Base-by-base conservation (phyloP, 1,140 invertebrate species). In the Tetramorium alpestre region DNA sequence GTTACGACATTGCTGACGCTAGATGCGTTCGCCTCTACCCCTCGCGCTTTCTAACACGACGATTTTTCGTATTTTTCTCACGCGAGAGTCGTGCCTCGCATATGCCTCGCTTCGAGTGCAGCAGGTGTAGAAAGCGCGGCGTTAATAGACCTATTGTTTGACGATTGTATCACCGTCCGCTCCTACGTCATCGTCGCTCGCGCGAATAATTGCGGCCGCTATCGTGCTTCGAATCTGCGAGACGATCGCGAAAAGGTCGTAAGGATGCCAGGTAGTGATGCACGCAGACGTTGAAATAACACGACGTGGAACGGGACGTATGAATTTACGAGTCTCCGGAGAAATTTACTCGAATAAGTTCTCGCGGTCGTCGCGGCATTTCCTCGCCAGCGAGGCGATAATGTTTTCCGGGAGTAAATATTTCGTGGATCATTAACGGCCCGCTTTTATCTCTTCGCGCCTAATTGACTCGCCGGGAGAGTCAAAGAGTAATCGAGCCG, bases 141-240 rank as follows among this genome's bases (percentile, higher is more conserved):
- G 6, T 67, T 54, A 25, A 67, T 54, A 8, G 75, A 62, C 13
- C 33, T 18, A 69, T 69, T 80, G 62, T 80, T 67, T 38, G 38
- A n/a, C 18, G 47, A 54, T 80, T 25, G 18, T 54, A 25, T 69
- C 47, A 56, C 25, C 5, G 16, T 78, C 13, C 7, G 11, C 13
- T 38, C 11, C 47, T 28, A 28, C 38, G 13, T 47, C 60, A 18
- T 33, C 41, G 75, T 28, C 22, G 56, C 41, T 76, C 56, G 22
- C 38, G n/a, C 49, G n/a, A 6, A 8, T 67, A 80, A 80, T 70
- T 67, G 60, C 41, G 10, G 11, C 49, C 25, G n/a, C 64, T 56
- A 44, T 54, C 13, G 33, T 64, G 10, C 54, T 56, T 67, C 1
- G 3, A 25, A 54, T 41, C 38, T 65, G 22, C 13, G 8, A 38